These are phyloP conservation scores for Enteromius viviparus DNA, from an alignment of 2,797 vertebrate species.

Conservation along the genomic window DNA sequence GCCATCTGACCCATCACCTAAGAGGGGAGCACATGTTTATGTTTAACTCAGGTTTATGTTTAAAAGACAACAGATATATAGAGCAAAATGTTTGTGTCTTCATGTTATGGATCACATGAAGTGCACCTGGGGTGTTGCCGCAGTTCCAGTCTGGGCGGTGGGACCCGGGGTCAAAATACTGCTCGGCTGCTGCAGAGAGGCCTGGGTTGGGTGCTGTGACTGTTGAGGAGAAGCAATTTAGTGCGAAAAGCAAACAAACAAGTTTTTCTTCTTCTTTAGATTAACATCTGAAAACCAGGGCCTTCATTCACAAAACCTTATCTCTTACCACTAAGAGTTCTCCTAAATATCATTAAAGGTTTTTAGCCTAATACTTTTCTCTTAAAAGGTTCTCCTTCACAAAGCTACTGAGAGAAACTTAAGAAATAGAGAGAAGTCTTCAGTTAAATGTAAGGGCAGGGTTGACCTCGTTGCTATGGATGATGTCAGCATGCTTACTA, in stretches of 20 bases:
- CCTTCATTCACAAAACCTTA: too few species aligned
- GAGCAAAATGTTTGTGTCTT: neutral
- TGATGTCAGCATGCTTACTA: too few species aligned
- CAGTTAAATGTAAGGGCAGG: too few species aligned
- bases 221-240: constrained; percentile 11
- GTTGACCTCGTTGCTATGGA: too few species aligned
- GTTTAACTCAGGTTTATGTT: neutral
- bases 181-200: constrained; percentile 33
- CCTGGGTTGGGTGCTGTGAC: constrained; percentile 25
- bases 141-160: constrained; percentile 72
- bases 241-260: neutral
- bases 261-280: neutral
- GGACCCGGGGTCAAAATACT: constrained; percentile 32
- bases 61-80: constrained; percentile 9
- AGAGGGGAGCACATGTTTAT: constrained; percentile 27
- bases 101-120: neutral
- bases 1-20: constrained; percentile 64
- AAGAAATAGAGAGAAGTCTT: too few species aligned
- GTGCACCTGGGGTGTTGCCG: constrained; percentile 81
- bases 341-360: too few species aligned
- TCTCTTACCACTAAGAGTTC: too few species aligned
- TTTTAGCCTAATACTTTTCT: too few species aligned
- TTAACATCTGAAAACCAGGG: neutral
- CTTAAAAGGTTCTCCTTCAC: too few species aligned
- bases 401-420: too few species aligned